phyloP scores from a whole-genome alignment of 2,888 invertebrate species.

The Darwinula stevensoni region DNA sequence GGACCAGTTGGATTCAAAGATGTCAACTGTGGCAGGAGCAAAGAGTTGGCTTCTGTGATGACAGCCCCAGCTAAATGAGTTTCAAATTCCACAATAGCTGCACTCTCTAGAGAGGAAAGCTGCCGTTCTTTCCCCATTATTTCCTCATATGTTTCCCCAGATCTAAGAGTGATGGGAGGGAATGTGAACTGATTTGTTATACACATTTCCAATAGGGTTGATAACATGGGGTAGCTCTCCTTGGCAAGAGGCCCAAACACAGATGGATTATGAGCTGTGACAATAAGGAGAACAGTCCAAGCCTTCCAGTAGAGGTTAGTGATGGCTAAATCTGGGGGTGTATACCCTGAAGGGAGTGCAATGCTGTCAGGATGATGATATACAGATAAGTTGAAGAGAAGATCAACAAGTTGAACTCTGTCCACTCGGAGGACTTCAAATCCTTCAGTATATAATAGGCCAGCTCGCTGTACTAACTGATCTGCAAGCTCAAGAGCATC shows the following conservation, averaged over 20 bases:
- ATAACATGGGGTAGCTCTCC: constrained; percentile 63
- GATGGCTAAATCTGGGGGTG: constrained; percentile 65
- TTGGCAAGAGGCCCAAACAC: constrained; percentile 61
- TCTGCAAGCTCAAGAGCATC: constrained; percentile 66
- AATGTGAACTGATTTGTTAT: constrained; percentile 57
- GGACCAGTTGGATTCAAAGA: constrained; percentile 56
- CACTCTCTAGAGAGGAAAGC: constrained; percentile 35
- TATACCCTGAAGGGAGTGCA: constrained; percentile 48
- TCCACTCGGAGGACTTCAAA: constrained; percentile 39
- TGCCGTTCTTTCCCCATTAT: constrained; percentile 32
- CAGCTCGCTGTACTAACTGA: constrained; percentile 52
- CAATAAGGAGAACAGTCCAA: constrained; percentile 55
- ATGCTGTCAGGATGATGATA: constrained; percentile 84
- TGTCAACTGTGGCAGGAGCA: constrained; percentile 48
- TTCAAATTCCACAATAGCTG: constrained; percentile 60
- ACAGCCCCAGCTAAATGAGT: constrained; percentile 65
- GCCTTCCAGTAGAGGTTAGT: constrained; percentile 83
- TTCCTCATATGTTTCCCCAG: constrained; percentile 26
- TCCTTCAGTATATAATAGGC: constrained; percentile 39
- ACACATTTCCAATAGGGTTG: constrained; percentile 78
- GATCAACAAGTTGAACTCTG: constrained; percentile 45
- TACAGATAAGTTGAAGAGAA: constrained; percentile 60
- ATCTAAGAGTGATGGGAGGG: constrained; percentile 33
- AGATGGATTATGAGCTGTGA: constrained; percentile 72
- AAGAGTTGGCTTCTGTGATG: constrained; percentile 63